These are phyloP conservation scores for Carassius gibelio DNA, from an alignment of 2,113 vertebrate species.

Conservation along the genomic window DNA sequence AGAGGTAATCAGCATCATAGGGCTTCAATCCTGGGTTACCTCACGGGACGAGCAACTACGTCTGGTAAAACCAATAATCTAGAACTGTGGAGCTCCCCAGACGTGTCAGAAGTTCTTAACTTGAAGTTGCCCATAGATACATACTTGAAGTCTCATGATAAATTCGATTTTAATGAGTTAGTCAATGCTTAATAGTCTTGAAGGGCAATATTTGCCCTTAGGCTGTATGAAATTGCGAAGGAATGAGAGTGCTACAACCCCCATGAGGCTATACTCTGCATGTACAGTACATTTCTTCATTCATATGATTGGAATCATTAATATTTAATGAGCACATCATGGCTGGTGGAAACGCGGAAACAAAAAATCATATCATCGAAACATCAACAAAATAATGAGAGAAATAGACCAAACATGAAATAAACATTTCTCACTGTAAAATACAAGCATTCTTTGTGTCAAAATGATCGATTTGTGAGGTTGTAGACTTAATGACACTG, in stretches of 20 bases:
- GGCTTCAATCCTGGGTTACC: constrained; percentile 10
- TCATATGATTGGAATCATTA: constrained; percentile 28
- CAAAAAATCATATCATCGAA: neutral
- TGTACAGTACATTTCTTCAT: constrained; percentile 8
- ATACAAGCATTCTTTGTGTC: neutral
- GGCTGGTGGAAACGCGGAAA: neutral
- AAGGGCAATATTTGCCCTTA: constrained; percentile 36
- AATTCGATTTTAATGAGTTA: constrained; percentile 51
- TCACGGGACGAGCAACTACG: neutral
- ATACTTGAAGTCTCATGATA: constrained; percentile 65
- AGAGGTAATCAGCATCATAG: constrained; percentile 18
- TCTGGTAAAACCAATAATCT: constrained; percentile 17
- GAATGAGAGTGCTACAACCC: constrained; percentile 22
- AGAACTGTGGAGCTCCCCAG: neutral
- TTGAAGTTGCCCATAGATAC: constrained; percentile 67
- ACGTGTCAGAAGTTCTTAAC: constrained; percentile 65
- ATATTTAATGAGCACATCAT: constrained; percentile 31
- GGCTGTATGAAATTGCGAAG: constrained; percentile 43
- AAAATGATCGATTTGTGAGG: neutral
- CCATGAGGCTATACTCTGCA: neutral
- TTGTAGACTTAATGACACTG: constrained; percentile 3
- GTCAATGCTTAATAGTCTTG: constrained; percentile 41
- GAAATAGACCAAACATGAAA: neutral
- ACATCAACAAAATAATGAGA: neutral
- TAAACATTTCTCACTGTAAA: constrained; percentile 2